Evolutionary conservation across 2,888 invertebrate species (phyloP).

Genomic region (Lithophane socia): DNA sequence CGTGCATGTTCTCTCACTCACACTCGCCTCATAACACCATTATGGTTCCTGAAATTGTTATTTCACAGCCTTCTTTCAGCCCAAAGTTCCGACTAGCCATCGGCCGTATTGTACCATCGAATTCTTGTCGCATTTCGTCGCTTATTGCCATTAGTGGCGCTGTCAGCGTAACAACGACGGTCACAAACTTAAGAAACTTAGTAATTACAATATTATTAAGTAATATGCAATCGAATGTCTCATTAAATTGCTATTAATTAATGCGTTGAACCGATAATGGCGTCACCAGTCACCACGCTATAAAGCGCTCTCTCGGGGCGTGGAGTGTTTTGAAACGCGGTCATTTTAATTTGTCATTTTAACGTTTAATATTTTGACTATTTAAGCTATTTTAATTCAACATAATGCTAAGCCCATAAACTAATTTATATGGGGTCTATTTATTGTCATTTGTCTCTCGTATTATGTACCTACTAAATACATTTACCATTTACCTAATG

Average conservation of each 20-base stretch:
- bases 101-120: neutral
- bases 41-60: neutral
- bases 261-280: constrained; percentile 11
- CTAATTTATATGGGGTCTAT: neutral
- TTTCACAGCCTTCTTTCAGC: neutral
- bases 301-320: neutral
- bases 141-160: neutral
- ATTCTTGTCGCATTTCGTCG: neutral
- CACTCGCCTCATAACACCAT: neutral
- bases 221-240: constrained; percentile 4
- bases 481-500: no score
- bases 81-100: neutral
- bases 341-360: neutral
- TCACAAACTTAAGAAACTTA: constrained; percentile 2
- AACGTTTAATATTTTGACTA: neutral
- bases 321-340: neutral
- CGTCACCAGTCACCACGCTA: neutral
- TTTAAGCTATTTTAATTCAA: neutral
- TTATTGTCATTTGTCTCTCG: no score
- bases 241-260: constrained; percentile 36
- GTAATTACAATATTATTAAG: constrained; percentile 6
- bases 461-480: neutral
- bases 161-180: neutral
- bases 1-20: neutral
- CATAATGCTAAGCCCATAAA: neutral